These are phyloP conservation scores for Olivierus martensii DNA, from an alignment of 1,140 invertebrate genomes.

Conservation along the genomic window DNA sequence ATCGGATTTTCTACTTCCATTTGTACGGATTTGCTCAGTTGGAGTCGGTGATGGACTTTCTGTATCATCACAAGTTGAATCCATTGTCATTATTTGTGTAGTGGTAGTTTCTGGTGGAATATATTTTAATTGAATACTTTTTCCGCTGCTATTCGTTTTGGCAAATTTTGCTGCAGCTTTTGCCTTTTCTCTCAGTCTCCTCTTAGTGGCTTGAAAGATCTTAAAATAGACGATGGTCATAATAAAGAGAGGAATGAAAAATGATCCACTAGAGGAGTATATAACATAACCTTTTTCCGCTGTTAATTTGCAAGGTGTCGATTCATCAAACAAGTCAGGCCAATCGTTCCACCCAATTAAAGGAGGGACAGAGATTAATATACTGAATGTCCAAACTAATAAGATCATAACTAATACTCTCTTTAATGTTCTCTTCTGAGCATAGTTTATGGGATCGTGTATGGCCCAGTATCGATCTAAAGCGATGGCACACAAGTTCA, in stretches of 20 bases:
- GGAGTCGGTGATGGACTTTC: neutral
- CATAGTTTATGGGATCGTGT: constrained; percentile 75
- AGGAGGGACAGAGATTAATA: constrained; percentile 87
- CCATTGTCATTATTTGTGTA: neutral
- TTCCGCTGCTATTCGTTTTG: neutral
- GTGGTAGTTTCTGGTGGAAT: neutral
- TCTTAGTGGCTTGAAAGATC: constrained; percentile 79
- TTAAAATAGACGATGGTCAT: constrained; percentile 93
- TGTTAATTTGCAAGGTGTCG: constrained; percentile 41
- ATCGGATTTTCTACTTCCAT: constrained; percentile 1
- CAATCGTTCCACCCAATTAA: constrained; percentile 97
- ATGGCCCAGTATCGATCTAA: constrained; percentile 41
- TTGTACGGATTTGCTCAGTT: neutral
- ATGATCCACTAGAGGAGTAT: constrained; percentile 93
- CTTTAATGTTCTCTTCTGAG: constrained; percentile 80
- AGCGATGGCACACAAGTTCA: constrained; percentile 92
- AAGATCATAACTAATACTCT: constrained; percentile 79
- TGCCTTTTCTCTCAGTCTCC: constrained; percentile 33
- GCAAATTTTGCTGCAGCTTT: constrained; percentile 1
- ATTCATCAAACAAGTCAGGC: constrained; percentile 61
- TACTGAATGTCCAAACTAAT: constrained; percentile 79
- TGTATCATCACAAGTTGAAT: neutral
- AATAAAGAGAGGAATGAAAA: constrained; percentile 86
- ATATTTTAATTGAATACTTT: too few relatives aligned
- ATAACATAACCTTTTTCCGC: constrained; percentile 73